These are phyloP conservation scores for Zaprionus obscuricornis DNA, from an alignment of 2,888 invertebrate genomes.

Conservation along the genomic window DNA sequence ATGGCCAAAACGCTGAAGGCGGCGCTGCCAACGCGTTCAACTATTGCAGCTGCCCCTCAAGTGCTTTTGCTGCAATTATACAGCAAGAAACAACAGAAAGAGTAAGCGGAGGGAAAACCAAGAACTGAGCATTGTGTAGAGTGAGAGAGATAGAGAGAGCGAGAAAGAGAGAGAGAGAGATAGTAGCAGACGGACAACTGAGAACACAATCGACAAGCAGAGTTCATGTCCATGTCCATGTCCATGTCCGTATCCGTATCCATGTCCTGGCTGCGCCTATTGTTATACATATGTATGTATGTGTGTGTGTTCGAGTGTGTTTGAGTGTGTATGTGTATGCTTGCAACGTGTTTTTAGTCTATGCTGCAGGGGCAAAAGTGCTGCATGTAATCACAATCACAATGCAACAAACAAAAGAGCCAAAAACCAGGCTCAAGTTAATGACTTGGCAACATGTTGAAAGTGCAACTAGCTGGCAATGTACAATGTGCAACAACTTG, in stretches of 20 bases:
- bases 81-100: constrained; percentile 49
- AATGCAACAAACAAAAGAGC: constrained; percentile 75
- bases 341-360: neutral
- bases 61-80: constrained; percentile 53
- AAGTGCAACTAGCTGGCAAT: too few species aligned
- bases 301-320: too few species aligned
- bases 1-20: constrained; percentile 74
- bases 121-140: too few species aligned
- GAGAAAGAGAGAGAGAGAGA: too few species aligned
- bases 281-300: too few species aligned
- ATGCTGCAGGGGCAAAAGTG: neutral
- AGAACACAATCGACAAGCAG: constrained; percentile 43
- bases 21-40: constrained; percentile 48
- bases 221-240: constrained; percentile 34
- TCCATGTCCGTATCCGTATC: too few species aligned
- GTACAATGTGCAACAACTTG: constrained; percentile 1
- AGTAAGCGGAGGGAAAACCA: too few species aligned
- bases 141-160: too few species aligned
- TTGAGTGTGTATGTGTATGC: too few species aligned
- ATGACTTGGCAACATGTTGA: constrained; percentile 77
- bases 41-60: constrained; percentile 48
- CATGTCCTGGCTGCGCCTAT: constrained; percentile 57
- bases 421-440: constrained; percentile 76
- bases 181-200: constrained; percentile 1
- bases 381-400: constrained; percentile 64